Conservation (phyloP, 1,140 invertebrate genomes). For the Drosophila arizonae region DNA sequence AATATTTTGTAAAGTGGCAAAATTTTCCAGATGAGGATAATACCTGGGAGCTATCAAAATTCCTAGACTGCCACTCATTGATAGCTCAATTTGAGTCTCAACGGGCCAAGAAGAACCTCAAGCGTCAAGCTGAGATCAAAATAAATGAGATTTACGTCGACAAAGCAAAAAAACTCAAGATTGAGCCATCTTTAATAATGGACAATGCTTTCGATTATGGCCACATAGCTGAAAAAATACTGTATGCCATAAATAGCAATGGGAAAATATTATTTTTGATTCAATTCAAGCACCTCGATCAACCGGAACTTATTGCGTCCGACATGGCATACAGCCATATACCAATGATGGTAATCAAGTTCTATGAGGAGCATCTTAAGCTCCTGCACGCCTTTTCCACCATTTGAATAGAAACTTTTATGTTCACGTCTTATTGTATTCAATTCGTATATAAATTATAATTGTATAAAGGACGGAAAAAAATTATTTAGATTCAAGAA, state of each 20-base stretch:
- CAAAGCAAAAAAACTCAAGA: constrained; percentile 43
- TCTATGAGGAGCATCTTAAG: constrained; percentile 30
- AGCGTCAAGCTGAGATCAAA: not conserved
- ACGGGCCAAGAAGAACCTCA: not conserved
- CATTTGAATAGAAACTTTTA: not conserved
- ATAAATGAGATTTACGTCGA: constrained; percentile 18
- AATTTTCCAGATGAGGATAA: constrained; percentile 29
- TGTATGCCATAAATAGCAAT: not conserved
- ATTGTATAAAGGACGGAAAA: not conserved
- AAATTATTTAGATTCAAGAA: not conserved
- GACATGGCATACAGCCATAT: constrained; percentile 38
- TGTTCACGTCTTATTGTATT: not conserved
- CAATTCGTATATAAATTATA: not conserved
- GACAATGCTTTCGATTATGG: constrained; percentile 35
- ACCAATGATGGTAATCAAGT: constrained; percentile 36
- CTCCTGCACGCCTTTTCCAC: not conserved
- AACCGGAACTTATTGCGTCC: not conserved
- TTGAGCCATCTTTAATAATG: constrained; percentile 25
- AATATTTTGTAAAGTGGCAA: constrained; percentile 46
- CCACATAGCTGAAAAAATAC: constrained; percentile 17
- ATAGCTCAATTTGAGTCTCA: constrained; percentile 18
- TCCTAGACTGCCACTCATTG: constrained; percentile 2
- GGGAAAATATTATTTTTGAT: constrained; percentile 31
- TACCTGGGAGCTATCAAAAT: constrained; percentile 37
- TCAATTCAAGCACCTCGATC: constrained; percentile 23